These are phyloP conservation scores for Cecropterus lyciades DNA, from an alignment of 1,140 invertebrate genomes.

Conservation along the genomic window DNA sequence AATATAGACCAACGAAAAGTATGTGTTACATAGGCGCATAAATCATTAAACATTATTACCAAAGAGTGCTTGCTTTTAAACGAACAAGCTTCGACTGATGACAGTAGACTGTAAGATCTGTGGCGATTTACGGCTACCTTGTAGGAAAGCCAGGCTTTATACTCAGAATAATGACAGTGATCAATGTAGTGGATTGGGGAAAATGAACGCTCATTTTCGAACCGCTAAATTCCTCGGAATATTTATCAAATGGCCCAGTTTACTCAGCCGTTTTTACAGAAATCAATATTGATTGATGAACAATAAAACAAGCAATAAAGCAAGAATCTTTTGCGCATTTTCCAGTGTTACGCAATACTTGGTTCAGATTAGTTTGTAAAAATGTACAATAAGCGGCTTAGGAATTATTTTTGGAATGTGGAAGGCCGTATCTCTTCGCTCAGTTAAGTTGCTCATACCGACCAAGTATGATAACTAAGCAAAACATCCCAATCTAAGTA, in stretches of 20 bases:
- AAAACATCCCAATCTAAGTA: too few species aligned
- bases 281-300: constrained; percentile 8
- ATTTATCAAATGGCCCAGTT: constrained; percentile 36
- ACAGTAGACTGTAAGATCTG: constrained; percentile 42
- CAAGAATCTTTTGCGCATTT: too few species aligned
- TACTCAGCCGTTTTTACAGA: constrained; percentile 9
- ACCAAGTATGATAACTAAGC: too few species aligned
- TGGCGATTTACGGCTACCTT: constrained; percentile 43
- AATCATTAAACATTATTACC: background rate
- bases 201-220: constrained; percentile 47
- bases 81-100: constrained; percentile 26
- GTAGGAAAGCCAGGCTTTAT: constrained; percentile 40
- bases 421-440: too few species aligned
- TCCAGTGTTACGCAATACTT: too few species aligned
- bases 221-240: background rate
- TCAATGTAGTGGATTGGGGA: constrained; percentile 45
- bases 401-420: too few species aligned
- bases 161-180: constrained; percentile 47
- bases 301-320: constrained; percentile 12
- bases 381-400: too few species aligned
- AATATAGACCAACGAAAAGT: background rate
- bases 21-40: background rate
- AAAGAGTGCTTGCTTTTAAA: background rate
- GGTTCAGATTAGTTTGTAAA: too few species aligned
- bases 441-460: too few species aligned